phyloP scores from a whole-genome alignment of 2,888 invertebrate genomes.

The Cylindroiulus punctatus region DNA sequence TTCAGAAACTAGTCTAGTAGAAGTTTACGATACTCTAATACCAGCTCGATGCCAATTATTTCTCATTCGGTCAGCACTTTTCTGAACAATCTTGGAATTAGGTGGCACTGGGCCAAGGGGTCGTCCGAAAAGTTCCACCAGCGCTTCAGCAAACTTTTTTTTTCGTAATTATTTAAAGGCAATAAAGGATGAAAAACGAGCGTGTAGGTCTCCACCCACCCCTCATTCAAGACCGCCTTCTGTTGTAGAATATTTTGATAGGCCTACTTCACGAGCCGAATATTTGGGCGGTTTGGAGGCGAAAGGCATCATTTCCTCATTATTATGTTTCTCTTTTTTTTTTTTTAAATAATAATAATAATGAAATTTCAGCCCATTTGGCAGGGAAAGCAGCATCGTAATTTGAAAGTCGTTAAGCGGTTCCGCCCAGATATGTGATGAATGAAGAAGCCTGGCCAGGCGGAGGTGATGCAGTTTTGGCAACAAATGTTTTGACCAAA shows the following conservation, averaged over 20 bases:
- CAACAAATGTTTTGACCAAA: not conserved
- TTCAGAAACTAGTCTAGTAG: no score
- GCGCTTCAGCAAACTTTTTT: not conserved
- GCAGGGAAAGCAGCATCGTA: not conserved
- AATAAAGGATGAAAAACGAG: not conserved
- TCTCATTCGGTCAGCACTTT: constrained; percentile 1
- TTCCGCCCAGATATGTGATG: not conserved
- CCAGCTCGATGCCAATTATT: not conserved
- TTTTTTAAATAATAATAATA: constrained; percentile 29
- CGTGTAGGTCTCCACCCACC: not conserved
- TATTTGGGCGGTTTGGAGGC: constrained; percentile 33
- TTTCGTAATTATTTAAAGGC: not conserved
- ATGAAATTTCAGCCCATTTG: constrained; percentile 8
- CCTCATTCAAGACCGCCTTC: constrained; percentile 1
- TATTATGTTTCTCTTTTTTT: not conserved
- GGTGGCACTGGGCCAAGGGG: constrained; percentile 4
- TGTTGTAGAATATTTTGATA: not conserved
- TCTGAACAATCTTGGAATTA: not conserved
- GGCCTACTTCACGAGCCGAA: not conserved
- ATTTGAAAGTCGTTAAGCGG: constrained; percentile 7
- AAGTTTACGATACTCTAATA: not conserved
- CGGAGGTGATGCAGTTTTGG: not conserved
- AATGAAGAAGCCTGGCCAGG: not conserved
- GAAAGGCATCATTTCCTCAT: not conserved
- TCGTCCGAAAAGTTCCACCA: not conserved